A percentile compares a stretch with the other conserved stretches of the same genome.
Evolutionary conservation across 1,140 invertebrate species (phyloP).

Genomic region (Fragariocoptes setiger): DNA sequence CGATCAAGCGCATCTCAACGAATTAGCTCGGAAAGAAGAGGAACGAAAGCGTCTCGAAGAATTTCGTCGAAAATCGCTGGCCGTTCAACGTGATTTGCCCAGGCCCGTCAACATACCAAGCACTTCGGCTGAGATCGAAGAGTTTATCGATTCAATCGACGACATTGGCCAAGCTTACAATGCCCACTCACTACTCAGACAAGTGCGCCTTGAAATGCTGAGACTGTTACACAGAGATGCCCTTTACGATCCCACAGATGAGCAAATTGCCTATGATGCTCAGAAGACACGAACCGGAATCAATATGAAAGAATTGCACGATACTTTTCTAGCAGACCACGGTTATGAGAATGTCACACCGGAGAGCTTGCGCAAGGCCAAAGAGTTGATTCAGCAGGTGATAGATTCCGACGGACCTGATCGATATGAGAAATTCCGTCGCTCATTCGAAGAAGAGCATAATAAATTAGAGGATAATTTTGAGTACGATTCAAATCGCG

Average conservation of each 20-base stretch:
- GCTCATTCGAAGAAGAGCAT: background rate
- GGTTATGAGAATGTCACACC: conserved; percentile 38
- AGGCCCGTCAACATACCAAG: conserved; percentile 51
- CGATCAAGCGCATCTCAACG: conserved; percentile 73
- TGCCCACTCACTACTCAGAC: conserved; percentile 85
- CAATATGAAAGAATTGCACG: conserved; percentile 18
- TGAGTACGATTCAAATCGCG: background rate
- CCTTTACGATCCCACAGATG: conserved; percentile 18
- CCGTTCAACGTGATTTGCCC: conserved; percentile 59
- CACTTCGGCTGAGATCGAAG: conserved; percentile 37
- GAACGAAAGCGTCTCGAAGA: conserved; percentile 22
- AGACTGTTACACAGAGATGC: conserved; percentile 74
- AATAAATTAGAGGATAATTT: too few relatives aligned
- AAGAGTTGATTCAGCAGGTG: conserved; percentile 56
- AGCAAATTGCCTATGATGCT: conserved; percentile 13
- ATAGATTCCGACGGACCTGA: conserved; percentile 81
- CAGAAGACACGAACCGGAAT: conserved; percentile 2
- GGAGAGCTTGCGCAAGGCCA: conserved; percentile 47
- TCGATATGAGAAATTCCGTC: background rate
- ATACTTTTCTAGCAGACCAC: conserved; percentile 48
- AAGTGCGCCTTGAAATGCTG: conserved; percentile 44
- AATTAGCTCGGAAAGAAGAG: conserved; percentile 25
- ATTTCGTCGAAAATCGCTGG: conserved; percentile 43
- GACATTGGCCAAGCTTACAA: conserved; percentile 40
- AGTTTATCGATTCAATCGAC: conserved; percentile 28